These are phyloP conservation scores for Amiota minor DNA, from an alignment of 2,888 invertebrate species.

Conservation along the genomic window DNA sequence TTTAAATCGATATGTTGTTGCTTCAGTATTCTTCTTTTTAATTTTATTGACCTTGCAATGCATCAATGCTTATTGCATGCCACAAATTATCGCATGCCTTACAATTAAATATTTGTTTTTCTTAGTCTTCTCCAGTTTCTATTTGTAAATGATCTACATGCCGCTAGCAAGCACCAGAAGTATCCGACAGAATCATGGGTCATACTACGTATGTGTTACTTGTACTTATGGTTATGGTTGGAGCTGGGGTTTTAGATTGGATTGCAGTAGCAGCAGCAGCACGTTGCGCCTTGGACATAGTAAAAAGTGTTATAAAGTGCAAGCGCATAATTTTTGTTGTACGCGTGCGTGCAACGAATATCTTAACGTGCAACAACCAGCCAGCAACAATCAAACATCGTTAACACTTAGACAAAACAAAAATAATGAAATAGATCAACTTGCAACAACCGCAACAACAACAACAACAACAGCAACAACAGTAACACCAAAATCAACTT, in stretches of 20 bases:
- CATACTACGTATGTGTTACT: no score
- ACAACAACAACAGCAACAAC: not conserved
- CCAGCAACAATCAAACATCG: not conserved
- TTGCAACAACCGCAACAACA: slow-evolving; percentile 30
- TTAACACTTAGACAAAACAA: slow-evolving; percentile 7
- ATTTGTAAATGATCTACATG: no score
- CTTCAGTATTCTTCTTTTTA: slow-evolving; percentile 49
- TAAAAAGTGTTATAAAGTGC: slow-evolving; percentile 34
- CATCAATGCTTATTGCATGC: not conserved
- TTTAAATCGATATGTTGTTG: no score
- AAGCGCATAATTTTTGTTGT: slow-evolving; percentile 18
- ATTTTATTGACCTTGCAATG: slow-evolving; percentile 10
- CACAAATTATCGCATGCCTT: no score
- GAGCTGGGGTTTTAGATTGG: no score
- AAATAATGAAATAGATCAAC: not conserved
- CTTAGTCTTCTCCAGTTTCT: no score
- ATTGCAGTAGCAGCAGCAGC: no score
- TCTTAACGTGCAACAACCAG: no score
- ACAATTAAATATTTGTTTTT: no score
- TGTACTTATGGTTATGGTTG: no score
- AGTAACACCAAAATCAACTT: slow-evolving; percentile 25
- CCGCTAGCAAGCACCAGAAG: no score
- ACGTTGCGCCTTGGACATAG: not conserved
- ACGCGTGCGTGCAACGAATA: not conserved
- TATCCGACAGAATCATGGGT: no score